These are phyloP conservation scores for Chloropsis cyanopogon DNA, from an alignment of 2,113 vertebrate species.

Conservation along the genomic window DNA sequence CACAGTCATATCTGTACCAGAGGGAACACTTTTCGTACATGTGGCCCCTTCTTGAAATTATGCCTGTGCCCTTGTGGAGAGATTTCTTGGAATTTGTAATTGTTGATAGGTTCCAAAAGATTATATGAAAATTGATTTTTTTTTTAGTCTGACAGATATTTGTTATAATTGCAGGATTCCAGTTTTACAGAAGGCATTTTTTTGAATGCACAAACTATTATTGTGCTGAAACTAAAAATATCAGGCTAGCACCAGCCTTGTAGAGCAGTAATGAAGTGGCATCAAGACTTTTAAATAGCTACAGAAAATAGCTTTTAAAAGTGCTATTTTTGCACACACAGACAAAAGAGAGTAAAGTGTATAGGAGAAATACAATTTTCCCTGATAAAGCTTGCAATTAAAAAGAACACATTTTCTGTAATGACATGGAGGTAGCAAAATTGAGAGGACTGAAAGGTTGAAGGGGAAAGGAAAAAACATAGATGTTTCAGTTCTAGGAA, in stretches of 20 bases:
- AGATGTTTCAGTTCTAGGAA: not conserved
- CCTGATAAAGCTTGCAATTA: not conserved
- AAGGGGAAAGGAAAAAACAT: not conserved
- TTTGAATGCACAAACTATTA: not conserved
- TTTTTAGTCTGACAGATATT: not conserved
- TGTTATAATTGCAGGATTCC: not conserved
- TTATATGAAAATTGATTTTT: not conserved
- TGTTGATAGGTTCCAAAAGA: not conserved
- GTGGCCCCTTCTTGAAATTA: not conserved
- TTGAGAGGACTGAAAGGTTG: not conserved
- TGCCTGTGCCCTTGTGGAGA: not conserved
- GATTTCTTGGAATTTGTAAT: not conserved
- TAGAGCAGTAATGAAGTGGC: not conserved
- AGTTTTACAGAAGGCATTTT: not conserved
- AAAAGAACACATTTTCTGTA: not conserved
- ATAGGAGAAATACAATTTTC: not conserved
- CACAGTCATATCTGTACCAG: not conserved
- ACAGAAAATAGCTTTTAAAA: slow-evolving; percentile 5
- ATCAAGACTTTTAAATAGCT: slow-evolving; percentile 1
- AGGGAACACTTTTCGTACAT: not conserved
- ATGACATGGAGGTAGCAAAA: not conserved
- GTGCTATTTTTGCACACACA: not conserved
- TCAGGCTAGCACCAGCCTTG: not conserved
- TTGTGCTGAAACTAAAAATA: slow-evolving; percentile 21
- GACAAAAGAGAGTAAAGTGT: not conserved